Evolutionary conservation across 1,140 invertebrate genomes (phyloP).

Genomic region (Bacillus rossius): DNA sequence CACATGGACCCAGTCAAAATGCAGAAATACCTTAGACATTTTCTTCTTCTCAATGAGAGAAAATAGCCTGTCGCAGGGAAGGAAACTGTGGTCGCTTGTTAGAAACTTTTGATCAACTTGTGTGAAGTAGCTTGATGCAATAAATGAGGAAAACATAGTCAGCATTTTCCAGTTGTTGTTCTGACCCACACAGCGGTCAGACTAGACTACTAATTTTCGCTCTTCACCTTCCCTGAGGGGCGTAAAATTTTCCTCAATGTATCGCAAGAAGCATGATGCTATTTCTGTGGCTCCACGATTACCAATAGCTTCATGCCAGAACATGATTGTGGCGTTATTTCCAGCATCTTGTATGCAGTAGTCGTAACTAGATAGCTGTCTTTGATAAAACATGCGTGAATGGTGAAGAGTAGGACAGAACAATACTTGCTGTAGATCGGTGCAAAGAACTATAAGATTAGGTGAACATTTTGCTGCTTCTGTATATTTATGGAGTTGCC

Average conservation of each 20-base stretch:
- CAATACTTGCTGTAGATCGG: not conserved
- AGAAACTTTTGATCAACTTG: slow-evolving; percentile 14
- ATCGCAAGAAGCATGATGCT: slow-evolving; percentile 14
- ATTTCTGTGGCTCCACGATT: slow-evolving; percentile 18
- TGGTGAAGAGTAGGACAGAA: not conserved
- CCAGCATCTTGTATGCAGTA: slow-evolving; percentile 15
- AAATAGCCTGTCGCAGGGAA: slow-evolving; percentile 19
- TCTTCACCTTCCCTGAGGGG: slow-evolving; percentile 3
- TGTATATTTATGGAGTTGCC: no score
- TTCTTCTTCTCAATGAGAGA: slow-evolving; percentile 18
- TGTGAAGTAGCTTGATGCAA: slow-evolving; percentile 15
- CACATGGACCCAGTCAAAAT: slow-evolving; percentile 2
- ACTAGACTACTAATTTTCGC: slow-evolving; percentile 22
- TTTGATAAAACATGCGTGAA: not conserved
- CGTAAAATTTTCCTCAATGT: slow-evolving; percentile 13
- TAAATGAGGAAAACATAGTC: slow-evolving; percentile 4
- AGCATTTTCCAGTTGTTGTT: slow-evolving; percentile 21
- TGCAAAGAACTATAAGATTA: no score
- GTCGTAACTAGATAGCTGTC: slow-evolving; percentile 15
- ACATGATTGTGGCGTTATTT: not conserved
- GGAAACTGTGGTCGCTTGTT: slow-evolving; percentile 15
- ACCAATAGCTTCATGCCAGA: slow-evolving; percentile 21
- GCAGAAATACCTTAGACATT: not conserved
- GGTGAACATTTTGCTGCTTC: no score
- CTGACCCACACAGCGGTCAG: slow-evolving; percentile 20